Conservation (phyloP, 2,888 invertebrate genomes). For the Noctua comes region DNA sequence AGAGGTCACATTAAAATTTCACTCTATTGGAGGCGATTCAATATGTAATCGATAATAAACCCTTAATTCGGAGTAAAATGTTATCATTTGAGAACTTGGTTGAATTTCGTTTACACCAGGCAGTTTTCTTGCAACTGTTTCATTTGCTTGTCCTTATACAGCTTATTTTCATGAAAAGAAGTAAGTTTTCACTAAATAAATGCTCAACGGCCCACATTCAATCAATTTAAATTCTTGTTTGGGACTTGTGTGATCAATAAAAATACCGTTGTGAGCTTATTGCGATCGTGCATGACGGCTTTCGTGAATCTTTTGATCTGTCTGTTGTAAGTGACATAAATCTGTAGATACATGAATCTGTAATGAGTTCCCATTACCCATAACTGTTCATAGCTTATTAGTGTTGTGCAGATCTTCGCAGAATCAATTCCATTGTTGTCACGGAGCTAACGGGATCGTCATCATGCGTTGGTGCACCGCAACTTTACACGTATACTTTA, state of each 20-base stretch:
- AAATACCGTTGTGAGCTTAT: slow-evolving; percentile 66
- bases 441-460: slow-evolving; percentile 66
- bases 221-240: slow-evolving; percentile 57
- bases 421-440: slow-evolving; percentile 68
- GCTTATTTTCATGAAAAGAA: slow-evolving; percentile 4
- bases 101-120: not conserved
- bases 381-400: slow-evolving; percentile 58
- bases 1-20: slow-evolving; percentile 33
- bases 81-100: not conserved
- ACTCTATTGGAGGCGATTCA: slow-evolving; percentile 14
- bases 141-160: not conserved
- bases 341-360: slow-evolving; percentile 55
- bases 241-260: slow-evolving; percentile 58
- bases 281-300: slow-evolving; percentile 61
- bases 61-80: not conserved
- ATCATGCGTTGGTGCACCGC: slow-evolving; percentile 61
- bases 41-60: not conserved
- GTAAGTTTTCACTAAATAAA: slow-evolving; percentile 32
- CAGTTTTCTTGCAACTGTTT: slow-evolving; percentile 4
- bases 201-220: slow-evolving; percentile 59
- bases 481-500: slow-evolving; percentile 66
- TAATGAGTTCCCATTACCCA: slow-evolving; percentile 54
- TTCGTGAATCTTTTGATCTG: slow-evolving; percentile 58
- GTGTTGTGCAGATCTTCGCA: slow-evolving; percentile 45
- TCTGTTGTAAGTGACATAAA: slow-evolving; percentile 62